A percentile compares a stretch with the other conserved stretches of the same genome.
Conservation (phyloP, 2,888 invertebrate genomes). For the Strigamia maritima region DNA sequence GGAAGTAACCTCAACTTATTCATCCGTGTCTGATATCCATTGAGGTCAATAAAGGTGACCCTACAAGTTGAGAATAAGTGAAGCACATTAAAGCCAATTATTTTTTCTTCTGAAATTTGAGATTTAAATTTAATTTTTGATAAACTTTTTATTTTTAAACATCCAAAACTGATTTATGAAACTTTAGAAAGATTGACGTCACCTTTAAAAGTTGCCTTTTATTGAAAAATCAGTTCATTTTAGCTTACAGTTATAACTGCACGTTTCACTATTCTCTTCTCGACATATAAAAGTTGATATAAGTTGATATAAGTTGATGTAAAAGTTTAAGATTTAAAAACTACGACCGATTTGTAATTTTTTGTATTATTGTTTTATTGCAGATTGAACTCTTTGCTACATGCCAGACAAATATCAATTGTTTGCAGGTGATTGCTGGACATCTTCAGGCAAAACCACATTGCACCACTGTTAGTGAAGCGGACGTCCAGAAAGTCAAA, state of each 20-base stretch:
- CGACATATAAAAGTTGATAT: no score
- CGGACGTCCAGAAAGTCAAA: constrained; percentile 25
- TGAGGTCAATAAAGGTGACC: background rate
- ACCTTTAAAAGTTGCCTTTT: background rate
- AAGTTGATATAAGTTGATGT: no score
- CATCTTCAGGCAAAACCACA: constrained; percentile 23
- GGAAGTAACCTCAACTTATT: background rate
- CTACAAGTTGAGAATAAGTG: background rate
- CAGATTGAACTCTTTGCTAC: constrained; percentile 81
- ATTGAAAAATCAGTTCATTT: background rate
- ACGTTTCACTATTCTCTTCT: background rate
- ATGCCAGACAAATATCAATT: constrained; percentile 80
- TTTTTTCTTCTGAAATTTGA: background rate
- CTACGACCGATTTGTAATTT: background rate
- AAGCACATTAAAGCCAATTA: background rate
- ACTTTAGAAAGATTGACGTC: background rate
- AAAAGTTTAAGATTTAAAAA: no score
- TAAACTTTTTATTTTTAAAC: no score
- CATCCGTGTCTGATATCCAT: background rate
- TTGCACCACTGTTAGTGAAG: constrained; percentile 12
- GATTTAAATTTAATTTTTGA: background rate
- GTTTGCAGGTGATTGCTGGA: constrained; percentile 64
- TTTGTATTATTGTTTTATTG: constrained; percentile 43
- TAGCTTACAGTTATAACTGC: background rate
- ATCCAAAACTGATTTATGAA: background rate